A percentile compares a stretch with the other conserved stretches of the same genome.
These are phyloP conservation scores for Mionectes olivaceus DNA, from an alignment of 2,797 vertebrate species.

Conservation along the genomic window DNA sequence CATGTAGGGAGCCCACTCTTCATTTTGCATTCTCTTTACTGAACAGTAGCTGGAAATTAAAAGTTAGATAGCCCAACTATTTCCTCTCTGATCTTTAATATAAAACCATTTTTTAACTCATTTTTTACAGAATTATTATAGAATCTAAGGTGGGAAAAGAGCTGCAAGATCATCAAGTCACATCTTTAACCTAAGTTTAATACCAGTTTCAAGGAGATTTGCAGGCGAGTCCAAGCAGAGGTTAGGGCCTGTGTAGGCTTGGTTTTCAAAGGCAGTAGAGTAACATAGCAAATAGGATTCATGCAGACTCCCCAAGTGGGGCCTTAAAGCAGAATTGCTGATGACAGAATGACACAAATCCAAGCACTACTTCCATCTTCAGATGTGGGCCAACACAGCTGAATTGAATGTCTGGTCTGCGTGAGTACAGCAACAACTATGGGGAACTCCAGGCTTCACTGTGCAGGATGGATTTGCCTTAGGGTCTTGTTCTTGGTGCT, in stretches of 20 bases:
- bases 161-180: neutral
- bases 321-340: neutral
- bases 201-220: neutral
- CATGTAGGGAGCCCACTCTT: neutral
- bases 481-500: neutral
- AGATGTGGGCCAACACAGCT: neutral
- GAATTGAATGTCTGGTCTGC: neutral
- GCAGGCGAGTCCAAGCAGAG: neutral
- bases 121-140: neutral
- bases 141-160: neutral
- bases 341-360: neutral
- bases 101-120: neutral
- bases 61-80: neutral
- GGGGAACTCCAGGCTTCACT: neutral
- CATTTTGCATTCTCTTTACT: neutral
- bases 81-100: neutral
- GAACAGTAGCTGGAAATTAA: neutral
- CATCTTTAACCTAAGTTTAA: neutral
- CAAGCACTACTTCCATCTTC: rapidly evolving
- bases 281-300: neutral
- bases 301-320: neutral
- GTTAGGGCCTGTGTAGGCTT: neutral
- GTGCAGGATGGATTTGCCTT: neutral
- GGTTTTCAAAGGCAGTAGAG: neutral
- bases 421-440: neutral